Base-by-base conservation (phyloP, 2,113 vertebrate species). In the Podilymbus podiceps region DNA sequence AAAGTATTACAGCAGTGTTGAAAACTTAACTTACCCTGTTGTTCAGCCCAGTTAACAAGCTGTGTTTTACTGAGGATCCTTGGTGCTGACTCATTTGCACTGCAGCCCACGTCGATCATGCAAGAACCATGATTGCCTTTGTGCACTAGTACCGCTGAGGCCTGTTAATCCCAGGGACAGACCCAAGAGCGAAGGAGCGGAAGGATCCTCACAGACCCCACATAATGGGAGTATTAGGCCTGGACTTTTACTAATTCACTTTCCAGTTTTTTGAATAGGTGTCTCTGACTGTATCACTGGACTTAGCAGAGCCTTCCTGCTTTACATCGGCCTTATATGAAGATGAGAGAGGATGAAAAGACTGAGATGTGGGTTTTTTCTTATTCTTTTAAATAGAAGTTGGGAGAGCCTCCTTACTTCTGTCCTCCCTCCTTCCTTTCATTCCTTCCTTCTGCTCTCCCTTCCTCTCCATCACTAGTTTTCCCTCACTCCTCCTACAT, bases 1-100 rank as follows among this genome's bases (percentile, higher is more conserved):
- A n/a, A n/a, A n/a, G 81, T 74, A 94, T 96, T 96, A 96, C 85
- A 66, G 68, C 71, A 86, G 56, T 63, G 81, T 80, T 96, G 79
- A 96, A 96, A 96, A 95, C 25, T 73, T 76, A 96, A 95, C 25
- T 73, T 76, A 82, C 60, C 46, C 89, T 84, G 44, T 75, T 93
- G 75, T 90, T 96, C 93, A 91, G 76, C 49, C 56, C 91, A 78
- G 78, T 89, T 96, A 97, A 95, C 82, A 47, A 58, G n/a, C 52
- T 1, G 74, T 78, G 82, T 62, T 95, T 95, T 71, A 73, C 40
- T 44, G 46, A 80, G 58, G 80, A 50, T 35, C 74, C 93, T 58
- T 89, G 76, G 81, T 90, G 55, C 38, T 5, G 40, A 79, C 12
- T 85, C 35, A n/a, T 80, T 31, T 81, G 59, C 62, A n/a, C 22